These are phyloP conservation scores for Polydesmus complanatus DNA, from an alignment of 2,888 invertebrate genomes.

Conservation along the genomic window DNA sequence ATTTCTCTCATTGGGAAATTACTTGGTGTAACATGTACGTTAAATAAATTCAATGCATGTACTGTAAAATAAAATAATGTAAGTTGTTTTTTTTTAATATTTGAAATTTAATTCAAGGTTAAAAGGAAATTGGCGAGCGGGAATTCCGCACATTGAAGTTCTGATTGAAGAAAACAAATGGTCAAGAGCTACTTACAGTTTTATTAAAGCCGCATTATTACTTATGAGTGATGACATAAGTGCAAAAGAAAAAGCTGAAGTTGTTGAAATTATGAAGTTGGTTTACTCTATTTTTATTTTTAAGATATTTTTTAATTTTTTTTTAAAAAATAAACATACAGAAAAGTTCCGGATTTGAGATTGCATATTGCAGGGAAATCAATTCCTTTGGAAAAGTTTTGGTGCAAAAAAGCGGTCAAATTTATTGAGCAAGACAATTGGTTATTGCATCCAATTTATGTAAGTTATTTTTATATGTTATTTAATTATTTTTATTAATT, in stretches of 20 bases:
- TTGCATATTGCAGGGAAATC: conserved; percentile 80
- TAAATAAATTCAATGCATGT: neutral
- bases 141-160: conserved; percentile 53
- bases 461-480: conserved; percentile 26
- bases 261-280: conserved; percentile 54
- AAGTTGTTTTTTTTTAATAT: no score
- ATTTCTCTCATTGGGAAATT: conserved; percentile 86
- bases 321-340: neutral
- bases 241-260: conserved; percentile 41
- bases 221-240: conserved; percentile 48
- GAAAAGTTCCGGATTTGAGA: conserved; percentile 11
- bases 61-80: neutral
- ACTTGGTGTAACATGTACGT: conserved; percentile 70
- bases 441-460: conserved; percentile 62
- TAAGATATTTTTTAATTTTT: neutral
- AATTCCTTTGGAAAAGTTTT: conserved; percentile 92
- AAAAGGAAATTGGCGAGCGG: conserved; percentile 58
- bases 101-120: conserved; percentile 25
- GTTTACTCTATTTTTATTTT: neutral
- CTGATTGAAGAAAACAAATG: conserved; percentile 69
- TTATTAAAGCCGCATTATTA: conserved; percentile 71
- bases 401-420: conserved; percentile 66
- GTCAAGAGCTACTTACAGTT: conserved; percentile 84
- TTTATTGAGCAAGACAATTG: conserved; percentile 57
- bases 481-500: neutral